Conservation (phyloP, 37 sponge, comb jelly and placozoan genomes). For the Tethya wilhelma region DNA sequence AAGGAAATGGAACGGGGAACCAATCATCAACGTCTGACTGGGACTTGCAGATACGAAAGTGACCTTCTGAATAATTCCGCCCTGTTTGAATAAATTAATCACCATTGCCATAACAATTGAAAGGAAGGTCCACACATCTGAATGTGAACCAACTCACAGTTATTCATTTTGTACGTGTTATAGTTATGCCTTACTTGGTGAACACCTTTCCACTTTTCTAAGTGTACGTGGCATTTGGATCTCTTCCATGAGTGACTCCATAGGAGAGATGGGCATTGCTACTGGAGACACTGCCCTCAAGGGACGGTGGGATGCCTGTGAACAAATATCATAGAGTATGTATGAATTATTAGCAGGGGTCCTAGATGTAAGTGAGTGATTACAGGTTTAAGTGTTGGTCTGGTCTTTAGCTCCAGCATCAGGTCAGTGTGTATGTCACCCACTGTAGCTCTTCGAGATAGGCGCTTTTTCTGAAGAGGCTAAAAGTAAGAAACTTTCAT, state of each 20-base stretch:
- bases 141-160: background rate
- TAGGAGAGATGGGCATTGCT: constrained; percentile 5
- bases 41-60: no score
- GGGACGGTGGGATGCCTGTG: background rate
- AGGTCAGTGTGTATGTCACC: constrained; percentile 7
- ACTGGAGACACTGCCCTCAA: background rate
- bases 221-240: constrained; percentile 18
- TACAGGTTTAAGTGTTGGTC: constrained; percentile 17
- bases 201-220: constrained; percentile 4
- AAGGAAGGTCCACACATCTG: no score
- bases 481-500: no score
- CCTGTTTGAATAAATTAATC: no score
- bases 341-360: no score
- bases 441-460: background rate
- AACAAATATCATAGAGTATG: no score
- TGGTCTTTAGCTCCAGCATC: constrained; percentile 11
- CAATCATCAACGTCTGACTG: no score
- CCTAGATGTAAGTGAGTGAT: no score
- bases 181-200: constrained; percentile 1
- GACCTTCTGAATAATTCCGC: no score
- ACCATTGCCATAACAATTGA: no score
- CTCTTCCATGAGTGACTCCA: constrained; percentile 23
- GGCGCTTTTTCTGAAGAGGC: no score
- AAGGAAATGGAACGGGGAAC: no score
- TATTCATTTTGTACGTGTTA: background rate